A percentile compares a stretch with the other conserved stretches of the same genome.
phyloP scores from a whole-genome alignment of 2,888 invertebrate genomes.

The Leptinotarsa peninsularis region DNA sequence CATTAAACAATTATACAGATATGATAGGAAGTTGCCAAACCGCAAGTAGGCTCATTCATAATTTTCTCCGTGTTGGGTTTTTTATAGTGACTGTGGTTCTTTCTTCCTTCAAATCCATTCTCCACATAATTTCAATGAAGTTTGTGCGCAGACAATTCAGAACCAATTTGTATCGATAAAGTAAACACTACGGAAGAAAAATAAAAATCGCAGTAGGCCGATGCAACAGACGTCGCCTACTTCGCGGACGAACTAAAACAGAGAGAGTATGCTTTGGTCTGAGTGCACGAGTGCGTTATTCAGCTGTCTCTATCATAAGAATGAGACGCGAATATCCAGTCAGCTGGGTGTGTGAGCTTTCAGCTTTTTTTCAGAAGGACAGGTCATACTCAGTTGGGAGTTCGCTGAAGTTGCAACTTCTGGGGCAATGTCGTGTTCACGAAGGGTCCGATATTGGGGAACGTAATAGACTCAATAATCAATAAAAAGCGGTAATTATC shows the following conservation, averaged over 20 bases:
- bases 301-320: slow-evolving; percentile 26
- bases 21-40: slow-evolving; percentile 27
- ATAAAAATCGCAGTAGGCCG: slow-evolving; percentile 24
- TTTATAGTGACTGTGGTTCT: slow-evolving; percentile 16
- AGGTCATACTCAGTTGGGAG: slow-evolving; percentile 15
- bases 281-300: slow-evolving; percentile 32
- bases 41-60: slow-evolving; percentile 29
- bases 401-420: slow-evolving; percentile 11
- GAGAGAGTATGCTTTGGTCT: slow-evolving; percentile 28
- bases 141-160: not conserved
- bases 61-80: slow-evolving; percentile 10
- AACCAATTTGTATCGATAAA: slow-evolving; percentile 5
- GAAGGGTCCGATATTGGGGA: slow-evolving; percentile 20
- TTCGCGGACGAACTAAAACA: slow-evolving; percentile 38
- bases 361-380: slow-evolving; percentile 19
- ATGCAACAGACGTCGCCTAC: slow-evolving; percentile 31
- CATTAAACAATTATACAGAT: slow-evolving; percentile 6
- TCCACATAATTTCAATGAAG: slow-evolving; percentile 10
- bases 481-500: not conserved
- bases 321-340: slow-evolving; percentile 26
- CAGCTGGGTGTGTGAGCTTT: slow-evolving; percentile 29
- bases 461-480: not conserved
- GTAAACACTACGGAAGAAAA: slow-evolving; percentile 14
- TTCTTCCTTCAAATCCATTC: slow-evolving; percentile 13
- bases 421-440: not conserved